Evolutionary conservation across 2,113 vertebrate species (phyloP), one percentile per base, ranked within the genome.

Genomic region (Alectura lathami): DNA sequence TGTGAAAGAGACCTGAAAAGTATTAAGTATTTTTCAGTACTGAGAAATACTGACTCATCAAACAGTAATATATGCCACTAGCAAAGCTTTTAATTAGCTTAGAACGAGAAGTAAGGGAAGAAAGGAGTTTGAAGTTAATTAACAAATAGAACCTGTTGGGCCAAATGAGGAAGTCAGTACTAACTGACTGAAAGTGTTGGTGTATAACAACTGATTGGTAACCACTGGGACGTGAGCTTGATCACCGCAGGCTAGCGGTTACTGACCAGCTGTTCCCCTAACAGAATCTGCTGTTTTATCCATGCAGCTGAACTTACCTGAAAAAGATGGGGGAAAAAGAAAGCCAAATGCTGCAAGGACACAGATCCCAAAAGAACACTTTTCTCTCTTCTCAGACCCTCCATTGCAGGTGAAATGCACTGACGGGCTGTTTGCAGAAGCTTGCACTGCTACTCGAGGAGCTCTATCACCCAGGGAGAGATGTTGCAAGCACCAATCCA

Each of bases 71-170:
- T 14, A 51, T 27, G 17, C 32, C 34, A 53, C 50, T 51, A 74
- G 34, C 23, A 88, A 76, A 86, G 11, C 30, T 89, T 89, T 89
- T 70, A 77, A 91, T 43, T 78, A 47, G 21, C 73, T 91, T 95
- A 38, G 80, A 54, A 85, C 70, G 38, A 32, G 23, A 83, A 80
- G 64, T 84, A 76, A 85, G 11, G 32, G 66, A 87, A 94, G 62
- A 87, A 92, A 92, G 66, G 29, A 82, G 15, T 13, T 24, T 83
- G 42, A 15, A 78, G 45, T 78, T 78, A 88, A 83, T 75, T 82
- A 88, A 69, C 15, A 76, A 82, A 60, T 26, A 80, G 66, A 85
- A 92, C 50, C 32, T 89, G 81, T 45, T 17, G 45, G 56, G 48
- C 14, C n/a, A 75, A 92, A 87, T 11, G 10, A 86, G 83, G 36